Evolutionary conservation across 2,888 invertebrate genomes (phyloP), one percentile per base, ranked within the genome.

Genomic region (Campoplex nolae): DNA sequence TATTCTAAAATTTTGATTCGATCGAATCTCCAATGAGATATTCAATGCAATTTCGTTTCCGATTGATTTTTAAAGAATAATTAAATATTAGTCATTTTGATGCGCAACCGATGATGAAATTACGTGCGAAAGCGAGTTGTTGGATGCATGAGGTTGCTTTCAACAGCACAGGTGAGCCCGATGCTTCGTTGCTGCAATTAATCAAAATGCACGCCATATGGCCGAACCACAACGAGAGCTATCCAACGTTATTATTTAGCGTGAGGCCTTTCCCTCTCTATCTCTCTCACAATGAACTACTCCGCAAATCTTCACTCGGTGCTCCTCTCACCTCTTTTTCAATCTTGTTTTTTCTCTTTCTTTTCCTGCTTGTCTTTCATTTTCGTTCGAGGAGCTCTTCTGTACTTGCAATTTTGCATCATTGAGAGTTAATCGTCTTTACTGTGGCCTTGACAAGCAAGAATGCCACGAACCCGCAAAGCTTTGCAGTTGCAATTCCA

Each of bases 191-290:
- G 86, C 74, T 65, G 83, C 88, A 88, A 92, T 91, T 92, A 91
- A 91, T 91, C 91, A 91, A 91, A 81, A 90, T 88, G 88, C 88
- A 83, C 89, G 92, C 92, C 91, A 91, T 91, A 91, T 91, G 92
- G 92, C 85, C 82, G 88, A 83, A 87, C 86, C 73, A 84, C 83
- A 85, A 89, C 89, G 73, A 90, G 83, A 75, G n/a, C 76, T 76
- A 45, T 68, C 51, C 81, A 68, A 76, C 70, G 84, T 87, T 85
- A 79, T 86, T 86, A 83, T 86, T 83, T 80, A 76, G 80, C 83
- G 71, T 51, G 76, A 83, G 54, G 51, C 71, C 8, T 45, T 75
- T 83, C 23, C 23, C 23, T 23, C 23, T 0, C 23, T 23, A 0
- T 23, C 80, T 86, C 80, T 67, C 83, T 62, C 75, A 86, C 86